phyloP scores from a whole-genome alignment of 2,888 invertebrate species.

The Tenthredo scrophulariae region DNA sequence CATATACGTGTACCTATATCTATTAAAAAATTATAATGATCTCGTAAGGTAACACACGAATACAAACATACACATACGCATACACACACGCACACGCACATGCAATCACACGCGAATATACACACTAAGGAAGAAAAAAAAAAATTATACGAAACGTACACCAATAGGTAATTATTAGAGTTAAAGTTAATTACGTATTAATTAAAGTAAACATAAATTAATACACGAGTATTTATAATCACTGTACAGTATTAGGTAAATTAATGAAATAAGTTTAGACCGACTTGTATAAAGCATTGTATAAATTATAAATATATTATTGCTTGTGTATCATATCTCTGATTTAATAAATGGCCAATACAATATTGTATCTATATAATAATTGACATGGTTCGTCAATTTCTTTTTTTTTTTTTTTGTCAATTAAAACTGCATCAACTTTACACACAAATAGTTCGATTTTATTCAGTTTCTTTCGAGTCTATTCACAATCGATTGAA shows the following conservation, averaged over 20 bases:
- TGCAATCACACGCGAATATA: background rate
- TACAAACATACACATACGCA: slow-evolving; percentile 57
- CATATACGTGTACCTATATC: slow-evolving; percentile 57
- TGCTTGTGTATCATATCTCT: slow-evolving; percentile 77
- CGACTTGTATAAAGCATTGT: slow-evolving; percentile 67
- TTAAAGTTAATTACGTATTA: slow-evolving; percentile 53
- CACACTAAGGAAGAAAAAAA: background rate
- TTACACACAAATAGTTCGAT: background rate
- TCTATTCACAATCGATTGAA: background rate
- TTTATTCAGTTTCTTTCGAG: no score
- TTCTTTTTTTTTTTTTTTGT: no score
- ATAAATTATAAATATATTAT: slow-evolving; percentile 77
- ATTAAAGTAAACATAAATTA: slow-evolving; percentile 63
- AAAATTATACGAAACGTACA: slow-evolving; percentile 42
- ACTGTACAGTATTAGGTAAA: slow-evolving; percentile 55
- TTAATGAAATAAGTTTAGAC: slow-evolving; percentile 53
- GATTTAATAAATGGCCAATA: slow-evolving; percentile 76
- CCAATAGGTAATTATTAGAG: slow-evolving; percentile 51
- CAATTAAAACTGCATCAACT: no score
- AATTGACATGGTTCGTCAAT: background rate
- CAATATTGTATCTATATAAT: slow-evolving; percentile 61
- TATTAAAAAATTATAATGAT: slow-evolving; percentile 59
- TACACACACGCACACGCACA: background rate
- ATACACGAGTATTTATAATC: slow-evolving; percentile 55
- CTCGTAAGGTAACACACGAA: slow-evolving; percentile 53